phyloP scores from a whole-genome alignment of 2,888 invertebrate species.

The Sussaba pulchella region DNA sequence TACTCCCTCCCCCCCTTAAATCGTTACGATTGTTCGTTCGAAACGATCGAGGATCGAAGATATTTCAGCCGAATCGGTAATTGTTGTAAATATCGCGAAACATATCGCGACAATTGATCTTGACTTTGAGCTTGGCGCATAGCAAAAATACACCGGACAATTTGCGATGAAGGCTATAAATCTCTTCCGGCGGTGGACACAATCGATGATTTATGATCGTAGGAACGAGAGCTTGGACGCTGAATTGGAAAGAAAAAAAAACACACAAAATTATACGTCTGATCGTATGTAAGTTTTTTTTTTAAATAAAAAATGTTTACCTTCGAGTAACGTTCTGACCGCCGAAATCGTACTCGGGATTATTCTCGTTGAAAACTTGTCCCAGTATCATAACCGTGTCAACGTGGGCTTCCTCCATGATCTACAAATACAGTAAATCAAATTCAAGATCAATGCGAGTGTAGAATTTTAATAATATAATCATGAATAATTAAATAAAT shows the following conservation, averaged over 20 bases:
- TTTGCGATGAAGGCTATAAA: conserved; percentile 98
- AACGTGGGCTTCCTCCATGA: conserved; percentile 98
- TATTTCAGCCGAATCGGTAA: conserved; percentile 85
- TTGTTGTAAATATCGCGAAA: conserved; percentile 92
- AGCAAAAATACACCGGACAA: conserved; percentile 97
- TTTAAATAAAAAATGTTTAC: conserved; percentile 72
- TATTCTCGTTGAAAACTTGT: conserved; percentile 93
- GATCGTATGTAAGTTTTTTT: too few species aligned
- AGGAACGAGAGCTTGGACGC: conserved; percentile 94
- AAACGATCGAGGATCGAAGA: background rate
- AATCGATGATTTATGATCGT: conserved; percentile 97
- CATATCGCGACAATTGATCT: conserved; percentile 92
- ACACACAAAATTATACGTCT: too few species aligned
- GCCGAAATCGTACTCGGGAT: conserved; percentile 95
- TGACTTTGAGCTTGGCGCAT: conserved; percentile 93
- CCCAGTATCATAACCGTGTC: conserved; percentile 99
- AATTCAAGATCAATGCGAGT: too few species aligned
- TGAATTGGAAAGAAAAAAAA: conserved; percentile 56
- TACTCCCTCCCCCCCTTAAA: too few species aligned
- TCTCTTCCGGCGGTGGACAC: conserved; percentile 99
- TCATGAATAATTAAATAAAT: too few species aligned
- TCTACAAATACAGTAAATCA: conserved; percentile 81
- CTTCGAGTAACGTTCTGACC: conserved; percentile 87
- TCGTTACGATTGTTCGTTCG: conserved; percentile 11
- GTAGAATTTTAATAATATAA: too few species aligned